These are phyloP conservation scores for Cyprinodon tularosa DNA, from an alignment of 2,113 vertebrate species.

Conservation along the genomic window DNA sequence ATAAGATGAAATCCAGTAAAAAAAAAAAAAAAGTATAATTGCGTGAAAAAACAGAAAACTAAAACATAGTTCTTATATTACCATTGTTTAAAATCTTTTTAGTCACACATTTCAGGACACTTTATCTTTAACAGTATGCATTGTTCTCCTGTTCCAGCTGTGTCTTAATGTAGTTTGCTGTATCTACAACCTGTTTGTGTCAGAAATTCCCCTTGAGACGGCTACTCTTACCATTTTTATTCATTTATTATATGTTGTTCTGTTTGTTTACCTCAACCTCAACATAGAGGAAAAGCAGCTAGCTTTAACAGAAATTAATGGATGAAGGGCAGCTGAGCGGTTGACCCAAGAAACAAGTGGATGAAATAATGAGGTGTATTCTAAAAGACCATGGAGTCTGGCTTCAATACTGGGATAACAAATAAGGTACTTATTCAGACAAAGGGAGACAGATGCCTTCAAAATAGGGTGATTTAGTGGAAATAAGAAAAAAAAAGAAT, in stretches of 20 bases:
- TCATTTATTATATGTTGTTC: too few species aligned
- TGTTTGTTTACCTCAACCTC: background rate
- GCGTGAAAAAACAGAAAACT: too few species aligned
- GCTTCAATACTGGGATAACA: constrained; percentile 25
- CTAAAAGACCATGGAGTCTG: constrained; percentile 14
- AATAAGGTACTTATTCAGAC: constrained; percentile 27
- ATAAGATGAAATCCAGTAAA: too few species aligned
- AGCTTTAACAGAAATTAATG: background rate
- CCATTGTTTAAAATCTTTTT: background rate
- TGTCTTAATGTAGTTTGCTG: background rate
- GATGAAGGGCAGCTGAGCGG: constrained; percentile 1
- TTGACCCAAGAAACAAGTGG: constrained; percentile 9
- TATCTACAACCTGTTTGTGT: constrained; percentile 10
- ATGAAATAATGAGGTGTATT: constrained; percentile 10
- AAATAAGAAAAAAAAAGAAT: constrained; percentile 12
- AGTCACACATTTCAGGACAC: background rate
- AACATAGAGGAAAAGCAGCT: constrained; percentile 9
- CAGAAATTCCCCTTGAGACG: constrained; percentile 10
- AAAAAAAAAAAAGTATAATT: background rate
- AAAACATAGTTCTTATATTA: background rate
- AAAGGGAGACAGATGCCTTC: constrained; percentile 34
- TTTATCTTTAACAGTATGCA: background rate
- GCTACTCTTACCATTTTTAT: background rate
- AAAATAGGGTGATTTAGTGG: constrained; percentile 36
- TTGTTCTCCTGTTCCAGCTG: background rate